phyloP scores from a whole-genome alignment of 23 tunicate genomes.

The Ascidia mentula region DNA sequence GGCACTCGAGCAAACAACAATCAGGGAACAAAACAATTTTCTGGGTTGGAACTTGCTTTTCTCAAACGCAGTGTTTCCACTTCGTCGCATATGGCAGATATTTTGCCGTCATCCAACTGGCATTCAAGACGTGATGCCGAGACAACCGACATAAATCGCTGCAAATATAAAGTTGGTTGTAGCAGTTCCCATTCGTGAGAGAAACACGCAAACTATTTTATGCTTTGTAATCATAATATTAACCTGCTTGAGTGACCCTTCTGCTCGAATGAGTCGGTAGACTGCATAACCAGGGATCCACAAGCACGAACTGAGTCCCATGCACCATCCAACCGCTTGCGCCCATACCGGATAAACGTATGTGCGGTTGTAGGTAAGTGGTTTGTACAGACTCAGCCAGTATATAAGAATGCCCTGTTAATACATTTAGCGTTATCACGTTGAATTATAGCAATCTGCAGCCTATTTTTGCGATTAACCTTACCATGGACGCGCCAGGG shows the following conservation, averaged over 20 bases:
- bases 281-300: conserved; percentile 40
- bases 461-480: too few relatives aligned
- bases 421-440: not conserved
- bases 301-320: conserved; percentile 24
- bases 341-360: conserved; percentile 51
- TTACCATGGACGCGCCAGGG: conserved; percentile 9
- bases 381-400: conserved; percentile 18
- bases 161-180: not conserved
- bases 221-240: not conserved
- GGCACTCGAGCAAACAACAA: not conserved
- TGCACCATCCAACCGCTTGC: conserved; percentile 37
- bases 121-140: not conserved
- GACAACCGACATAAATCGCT: not conserved
- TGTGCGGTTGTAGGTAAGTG: conserved; percentile 24
- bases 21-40: not conserved
- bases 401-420: conserved; percentile 9
- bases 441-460: too few relatives aligned
- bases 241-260: conserved; percentile 9
- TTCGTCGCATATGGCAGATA: not conserved
- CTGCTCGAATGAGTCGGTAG: not conserved
- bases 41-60: too few relatives aligned
- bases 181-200: not conserved
- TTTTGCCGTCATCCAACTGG: not conserved
- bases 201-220: not conserved
- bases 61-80: too few relatives aligned